Evolutionary conservation across 2,113 vertebrate genomes (phyloP).

Genomic region (Lynx canadensis): DNA sequence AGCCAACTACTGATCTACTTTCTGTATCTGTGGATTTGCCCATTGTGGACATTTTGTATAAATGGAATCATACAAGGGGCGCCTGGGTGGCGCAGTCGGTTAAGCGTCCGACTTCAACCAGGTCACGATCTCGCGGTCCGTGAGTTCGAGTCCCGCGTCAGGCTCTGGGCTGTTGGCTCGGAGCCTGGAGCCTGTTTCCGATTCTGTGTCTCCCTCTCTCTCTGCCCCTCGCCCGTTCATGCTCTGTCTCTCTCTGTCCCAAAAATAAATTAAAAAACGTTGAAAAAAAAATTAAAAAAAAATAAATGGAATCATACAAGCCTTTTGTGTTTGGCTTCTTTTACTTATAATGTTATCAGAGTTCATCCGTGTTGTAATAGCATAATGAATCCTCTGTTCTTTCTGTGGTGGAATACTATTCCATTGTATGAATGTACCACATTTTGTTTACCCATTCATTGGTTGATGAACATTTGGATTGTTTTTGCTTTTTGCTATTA

Average conservation of each 20-base stretch:
- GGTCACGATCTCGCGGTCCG: no score
- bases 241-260: no score
- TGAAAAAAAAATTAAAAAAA: no score
- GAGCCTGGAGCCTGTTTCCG: no score
- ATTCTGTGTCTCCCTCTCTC: no score
- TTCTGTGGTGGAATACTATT: not conserved
- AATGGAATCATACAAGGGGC: not conserved
- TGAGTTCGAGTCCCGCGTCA: no score
- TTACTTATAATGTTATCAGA: not conserved
- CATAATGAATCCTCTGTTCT: not conserved
- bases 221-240: no score
- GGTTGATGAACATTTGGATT: no score
- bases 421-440: not conserved
- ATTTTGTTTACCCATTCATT: not conserved
- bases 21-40: not conserved
- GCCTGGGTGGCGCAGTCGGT: no score
- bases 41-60: not conserved
- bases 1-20: not conserved
- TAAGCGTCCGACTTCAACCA: no score
- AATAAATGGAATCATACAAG: not conserved
- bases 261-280: no score
- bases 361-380: not conserved
- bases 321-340: not conserved
- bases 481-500: not conserved
- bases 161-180: no score